These are phyloP conservation scores for Pseudolycoriella hygida DNA, from an alignment of 2,888 invertebrate genomes.

Conservation along the genomic window DNA sequence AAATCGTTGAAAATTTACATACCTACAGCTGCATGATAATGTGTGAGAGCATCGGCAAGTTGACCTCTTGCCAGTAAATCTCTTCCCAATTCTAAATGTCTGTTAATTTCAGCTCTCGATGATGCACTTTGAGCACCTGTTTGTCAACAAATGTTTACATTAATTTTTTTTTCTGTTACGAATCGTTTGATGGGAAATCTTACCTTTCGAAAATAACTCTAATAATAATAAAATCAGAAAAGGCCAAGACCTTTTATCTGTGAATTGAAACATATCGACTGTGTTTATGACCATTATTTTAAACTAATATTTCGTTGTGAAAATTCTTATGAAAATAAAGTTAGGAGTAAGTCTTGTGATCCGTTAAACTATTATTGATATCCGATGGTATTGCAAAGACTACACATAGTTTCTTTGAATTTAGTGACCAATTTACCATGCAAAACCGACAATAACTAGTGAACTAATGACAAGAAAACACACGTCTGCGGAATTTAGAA, in stretches of 20 bases:
- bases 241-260: constrained; percentile 45
- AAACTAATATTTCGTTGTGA: background rate
- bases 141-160: constrained; percentile 8
- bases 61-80: constrained; percentile 84
- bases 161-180: too few relatives aligned
- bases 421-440: constrained; percentile 11
- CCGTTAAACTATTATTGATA: too few relatives aligned
- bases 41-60: constrained; percentile 86
- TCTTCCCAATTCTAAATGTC: constrained; percentile 86
- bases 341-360: background rate
- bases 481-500: constrained; percentile 26
- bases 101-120: constrained; percentile 64
- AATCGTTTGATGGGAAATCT: constrained; percentile 16
- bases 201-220: constrained; percentile 52
- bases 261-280: constrained; percentile 36
- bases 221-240: constrained; percentile 47
- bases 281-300: constrained; percentile 16
- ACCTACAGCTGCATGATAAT: constrained; percentile 97
- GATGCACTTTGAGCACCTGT: constrained; percentile 45
- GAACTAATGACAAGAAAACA: constrained; percentile 15
- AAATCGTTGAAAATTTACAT: constrained; percentile 21
- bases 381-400: too few relatives aligned
- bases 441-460: constrained; percentile 17
- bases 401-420: too few relatives aligned
- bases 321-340: background rate